Percentiles rank a stretch among this genome's conserved stretches.
Conservation (phyloP, 2,888 invertebrate species). For the Gasteruption jaculator region DNA sequence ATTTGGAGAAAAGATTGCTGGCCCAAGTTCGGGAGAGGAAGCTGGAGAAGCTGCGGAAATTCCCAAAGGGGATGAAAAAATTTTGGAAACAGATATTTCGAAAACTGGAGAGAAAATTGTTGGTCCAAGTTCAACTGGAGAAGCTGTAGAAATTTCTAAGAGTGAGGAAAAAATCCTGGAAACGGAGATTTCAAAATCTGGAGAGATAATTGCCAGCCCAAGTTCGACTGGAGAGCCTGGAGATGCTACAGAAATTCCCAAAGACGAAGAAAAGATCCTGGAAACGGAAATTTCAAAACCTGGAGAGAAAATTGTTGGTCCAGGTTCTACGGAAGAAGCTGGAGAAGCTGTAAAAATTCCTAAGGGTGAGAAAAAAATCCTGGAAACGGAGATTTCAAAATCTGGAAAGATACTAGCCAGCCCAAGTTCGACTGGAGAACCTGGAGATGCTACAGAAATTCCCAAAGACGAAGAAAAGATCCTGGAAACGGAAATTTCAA, state of each 20-base stretch:
- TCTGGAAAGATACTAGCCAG: neutral
- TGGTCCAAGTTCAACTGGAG: neutral
- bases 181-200: neutral
- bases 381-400: slow-evolving; percentile 1
- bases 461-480: slow-evolving; percentile 10
- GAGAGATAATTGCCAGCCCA: slow-evolving; percentile 1
- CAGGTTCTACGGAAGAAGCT: neutral
- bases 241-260: neutral
- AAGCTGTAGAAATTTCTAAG: slow-evolving; percentile 4
- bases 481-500: slow-evolving; percentile 8
- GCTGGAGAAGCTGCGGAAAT: neutral
- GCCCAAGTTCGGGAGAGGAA: too few relatives aligned
- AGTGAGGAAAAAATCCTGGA: too few relatives aligned
- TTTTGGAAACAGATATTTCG: slow-evolving; percentile 7
- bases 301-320: slow-evolving; percentile 4
- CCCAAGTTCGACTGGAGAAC: too few relatives aligned
- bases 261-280: slow-evolving; percentile 12
- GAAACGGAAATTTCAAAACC: slow-evolving; percentile 7
- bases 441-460: neutral
- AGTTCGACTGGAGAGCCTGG: neutral
- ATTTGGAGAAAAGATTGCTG: neutral
- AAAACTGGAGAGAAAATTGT: slow-evolving; percentile 3
- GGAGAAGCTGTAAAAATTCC: slow-evolving; percentile 3
- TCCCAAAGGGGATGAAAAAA: slow-evolving; percentile 10
- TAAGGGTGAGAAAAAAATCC: neutral